A percentile compares a stretch with the other conserved stretches of the same genome.
These are phyloP conservation scores for Pipistrellus kuhlii DNA, from an alignment of 2,797 vertebrate genomes.

Conservation along the genomic window DNA sequence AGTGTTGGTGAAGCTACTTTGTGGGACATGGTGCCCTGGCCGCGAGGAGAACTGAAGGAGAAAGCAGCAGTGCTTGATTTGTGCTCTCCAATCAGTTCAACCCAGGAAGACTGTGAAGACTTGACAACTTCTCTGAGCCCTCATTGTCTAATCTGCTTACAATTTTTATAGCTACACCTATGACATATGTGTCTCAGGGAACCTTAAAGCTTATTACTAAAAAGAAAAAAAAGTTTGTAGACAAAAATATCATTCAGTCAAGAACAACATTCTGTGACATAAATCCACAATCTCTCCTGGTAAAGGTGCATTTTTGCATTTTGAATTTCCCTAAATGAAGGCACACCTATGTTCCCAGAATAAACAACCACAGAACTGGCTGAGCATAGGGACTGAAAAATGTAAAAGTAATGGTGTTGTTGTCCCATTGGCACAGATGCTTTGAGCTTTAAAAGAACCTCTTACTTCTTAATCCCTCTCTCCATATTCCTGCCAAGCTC, in stretches of 20 bases:
- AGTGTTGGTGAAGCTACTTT: background rate
- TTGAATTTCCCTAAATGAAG: constrained; percentile 50
- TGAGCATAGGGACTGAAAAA: constrained; percentile 29
- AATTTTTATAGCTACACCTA: constrained; percentile 31
- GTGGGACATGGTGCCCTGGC: background rate
- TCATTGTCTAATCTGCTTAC: constrained; percentile 46
- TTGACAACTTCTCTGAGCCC: background rate
- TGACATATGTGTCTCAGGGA: constrained; percentile 15
- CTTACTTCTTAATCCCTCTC: constrained; percentile 75
- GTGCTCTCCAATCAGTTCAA: background rate
- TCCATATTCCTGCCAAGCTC: constrained; percentile 78
- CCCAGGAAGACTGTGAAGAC: constrained; percentile 7
- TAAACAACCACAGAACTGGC: constrained; percentile 47
- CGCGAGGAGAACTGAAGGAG: background rate
- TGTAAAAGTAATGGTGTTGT: constrained; percentile 63
- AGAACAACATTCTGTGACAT: constrained; percentile 53
- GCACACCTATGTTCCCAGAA: constrained; percentile 57
- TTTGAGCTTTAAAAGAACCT: constrained; percentile 79
- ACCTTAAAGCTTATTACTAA: constrained; percentile 20
- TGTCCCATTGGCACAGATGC: constrained; percentile 77
- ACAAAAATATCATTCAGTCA: background rate
- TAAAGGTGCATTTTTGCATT: constrained; percentile 34
- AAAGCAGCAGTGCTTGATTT: background rate
- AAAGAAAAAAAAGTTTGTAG: background rate
- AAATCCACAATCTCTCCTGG: background rate